phyloP scores from a whole-genome alignment of 2,888 invertebrate species.

The Eledona agricola region DNA sequence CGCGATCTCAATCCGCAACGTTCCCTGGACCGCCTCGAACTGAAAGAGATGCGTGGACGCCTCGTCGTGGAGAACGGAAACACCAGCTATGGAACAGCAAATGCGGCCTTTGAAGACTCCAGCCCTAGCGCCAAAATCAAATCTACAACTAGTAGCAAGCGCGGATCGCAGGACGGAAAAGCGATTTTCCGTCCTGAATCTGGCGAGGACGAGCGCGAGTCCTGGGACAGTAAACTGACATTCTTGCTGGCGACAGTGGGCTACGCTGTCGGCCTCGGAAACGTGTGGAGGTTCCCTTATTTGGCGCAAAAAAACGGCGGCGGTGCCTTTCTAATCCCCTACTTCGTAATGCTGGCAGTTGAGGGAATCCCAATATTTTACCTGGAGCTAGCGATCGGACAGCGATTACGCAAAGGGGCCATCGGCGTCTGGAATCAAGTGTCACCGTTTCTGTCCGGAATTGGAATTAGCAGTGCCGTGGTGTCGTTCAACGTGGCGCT shows the following conservation, averaged over 20 bases:
- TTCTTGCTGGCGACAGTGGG: conserved; percentile 89
- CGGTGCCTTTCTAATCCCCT: conserved; percentile 96
- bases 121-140: conserved; percentile 65
- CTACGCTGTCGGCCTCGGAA: conserved; percentile 93
- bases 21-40: conserved; percentile 84
- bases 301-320: conserved; percentile 95
- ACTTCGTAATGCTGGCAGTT: conserved; percentile 92
- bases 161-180: conserved; percentile 70
- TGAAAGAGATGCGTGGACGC: conserved; percentile 85
- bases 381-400: conserved; percentile 94
- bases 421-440: conserved; percentile 96
- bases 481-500: conserved; percentile 96
- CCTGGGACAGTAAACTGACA: conserved; percentile 93
- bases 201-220: conserved; percentile 77
- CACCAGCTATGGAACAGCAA: conserved; percentile 84
- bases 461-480: conserved; percentile 93
- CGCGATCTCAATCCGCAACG: conserved; percentile 80
- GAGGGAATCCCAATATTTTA: conserved; percentile 97
- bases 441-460: conserved; percentile 87
- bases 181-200: conserved; percentile 67
- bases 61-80: conserved; percentile 78
- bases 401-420: conserved; percentile 90
- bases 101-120: conserved; percentile 79
- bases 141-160: conserved; percentile 66
- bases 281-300: conserved; percentile 96